Percentiles rank a stretch among this genome's conserved stretches.
phyloP scores from a whole-genome alignment of 2,797 vertebrate species.

The Hafferia zeledoni region DNA sequence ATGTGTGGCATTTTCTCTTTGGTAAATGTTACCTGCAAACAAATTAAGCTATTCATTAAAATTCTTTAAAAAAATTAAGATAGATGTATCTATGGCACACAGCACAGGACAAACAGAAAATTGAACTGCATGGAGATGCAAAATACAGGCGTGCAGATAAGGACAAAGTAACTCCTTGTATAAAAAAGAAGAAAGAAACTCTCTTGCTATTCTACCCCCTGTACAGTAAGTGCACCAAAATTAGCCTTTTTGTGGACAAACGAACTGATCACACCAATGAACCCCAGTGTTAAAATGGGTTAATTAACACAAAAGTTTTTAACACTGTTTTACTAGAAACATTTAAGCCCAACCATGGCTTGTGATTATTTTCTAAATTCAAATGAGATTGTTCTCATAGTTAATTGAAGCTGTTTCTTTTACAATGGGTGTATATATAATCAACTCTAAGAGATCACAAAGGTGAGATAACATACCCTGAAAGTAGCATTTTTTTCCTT shows the following conservation, averaged over 20 bases:
- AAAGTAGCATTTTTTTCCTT: constrained; percentile 68
- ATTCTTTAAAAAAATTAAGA: background rate
- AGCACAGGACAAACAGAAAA: background rate
- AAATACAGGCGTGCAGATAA: background rate
- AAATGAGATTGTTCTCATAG: constrained; percentile 75
- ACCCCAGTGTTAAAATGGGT: constrained; percentile 23
- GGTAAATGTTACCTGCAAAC: background rate
- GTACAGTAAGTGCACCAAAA: background rate
- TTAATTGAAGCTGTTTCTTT: constrained; percentile 77
- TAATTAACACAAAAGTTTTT: constrained; percentile 63
- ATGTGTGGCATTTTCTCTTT: background rate
- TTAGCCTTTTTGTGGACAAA: background rate
- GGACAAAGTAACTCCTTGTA: background rate
- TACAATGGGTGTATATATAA: constrained; percentile 73
- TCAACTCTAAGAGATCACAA: constrained; percentile 71
- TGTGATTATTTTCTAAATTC: constrained; percentile 70
- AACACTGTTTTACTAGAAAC: constrained; percentile 60
- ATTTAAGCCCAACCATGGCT: constrained; percentile 58
- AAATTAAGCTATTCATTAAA: background rate
- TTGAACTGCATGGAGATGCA: background rate
- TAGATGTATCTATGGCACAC: background rate
- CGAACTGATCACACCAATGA: background rate
- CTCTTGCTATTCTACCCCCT: background rate
- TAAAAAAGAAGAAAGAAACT: background rate
- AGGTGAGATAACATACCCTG: constrained; percentile 79